These are phyloP conservation scores for Chymomyza fuscimana DNA, from an alignment of 2,888 invertebrate species.

Conservation along the genomic window DNA sequence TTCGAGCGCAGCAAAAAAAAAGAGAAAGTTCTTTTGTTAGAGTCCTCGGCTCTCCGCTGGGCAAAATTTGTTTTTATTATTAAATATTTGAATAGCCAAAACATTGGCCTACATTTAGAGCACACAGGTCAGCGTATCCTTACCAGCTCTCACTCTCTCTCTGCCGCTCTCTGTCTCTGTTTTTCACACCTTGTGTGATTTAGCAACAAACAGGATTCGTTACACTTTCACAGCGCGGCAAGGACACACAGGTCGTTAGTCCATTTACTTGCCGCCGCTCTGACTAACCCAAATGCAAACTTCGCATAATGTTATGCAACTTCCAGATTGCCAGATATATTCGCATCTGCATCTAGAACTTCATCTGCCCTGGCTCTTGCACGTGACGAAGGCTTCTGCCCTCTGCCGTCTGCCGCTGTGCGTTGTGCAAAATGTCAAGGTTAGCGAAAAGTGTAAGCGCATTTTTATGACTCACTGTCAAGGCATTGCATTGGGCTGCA, in stretches of 20 bases:
- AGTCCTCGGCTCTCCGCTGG: constrained; percentile 14
- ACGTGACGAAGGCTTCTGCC: not conserved
- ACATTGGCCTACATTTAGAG: constrained; percentile 40
- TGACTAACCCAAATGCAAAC: constrained; percentile 8
- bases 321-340: constrained; percentile 26
- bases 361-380: not conserved
- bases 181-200: constrained; percentile 4
- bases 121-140: constrained; percentile 14
- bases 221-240: constrained; percentile 43
- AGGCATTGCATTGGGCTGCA: constrained; percentile 12
- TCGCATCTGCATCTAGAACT: not conserved
- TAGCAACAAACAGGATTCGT: constrained; percentile 38
- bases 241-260: constrained; percentile 38
- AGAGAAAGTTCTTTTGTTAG: constrained; percentile 65
- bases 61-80: constrained; percentile 44
- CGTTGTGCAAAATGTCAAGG: constrained; percentile 24
- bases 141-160: constrained; percentile 56
- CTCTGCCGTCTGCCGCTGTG: not conserved
- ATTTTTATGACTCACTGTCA: constrained; percentile 35
- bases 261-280: constrained; percentile 30
- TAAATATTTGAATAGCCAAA: constrained; percentile 55
- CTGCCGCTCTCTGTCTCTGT: constrained; percentile 1
- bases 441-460: constrained; percentile 63
- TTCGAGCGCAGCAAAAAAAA: constrained; percentile 25
- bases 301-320: constrained; percentile 63